Base-by-base conservation (phyloP, 2,888 invertebrate genomes). In the Cenopis cana region DNA sequence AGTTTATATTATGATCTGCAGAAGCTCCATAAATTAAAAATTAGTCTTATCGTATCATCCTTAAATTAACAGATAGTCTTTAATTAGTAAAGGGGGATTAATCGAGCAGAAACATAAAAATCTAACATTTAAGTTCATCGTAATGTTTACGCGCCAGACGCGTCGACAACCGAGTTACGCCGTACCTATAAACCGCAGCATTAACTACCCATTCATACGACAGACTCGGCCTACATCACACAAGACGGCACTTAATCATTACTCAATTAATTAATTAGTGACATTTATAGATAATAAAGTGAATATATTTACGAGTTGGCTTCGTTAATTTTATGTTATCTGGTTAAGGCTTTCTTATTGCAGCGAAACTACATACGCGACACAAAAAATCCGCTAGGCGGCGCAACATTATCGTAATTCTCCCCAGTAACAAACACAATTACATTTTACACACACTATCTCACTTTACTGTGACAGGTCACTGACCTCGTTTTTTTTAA, bases 241-340 rank as follows among this genome's bases (percentile, higher is more conserved):
- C 76, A 85, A 83, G 83, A 86, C 82, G 80, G 77, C 83, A 88
- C 82, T 91, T 87, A 88, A 90, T 93, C 92, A 92, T 91, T 89
- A 86, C 84, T 85, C 90, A 91, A 93, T 93, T 93, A 92, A 93
- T 93, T 93, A 91, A 91, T 90, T 86, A 88, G 84, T 89, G 91
- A 89, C 91, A 85, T 93, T 93, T 91, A 93, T 91, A 87, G 92
- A 90, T 91, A 89, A 84, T 93, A 91, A 91, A 92, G 81, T 82
- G 82, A 87, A 83, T 82, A 83, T 89, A 88, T 93, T 92, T 92
- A 93, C 85, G 92, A 89, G 87, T 84, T 80, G 81, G 82, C 83
- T 90, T 88, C 87, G 89, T 90, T 90, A 91, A 89, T 89, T 90
- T 91, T 89, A 90, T 89, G 87, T 88, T 89, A 90, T 90, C 91